A percentile compares a stretch with the other conserved stretches of the same genome.
Evolutionary conservation across 2,113 vertebrate genomes (phyloP).

Genomic region (Etia nguti): DNA sequence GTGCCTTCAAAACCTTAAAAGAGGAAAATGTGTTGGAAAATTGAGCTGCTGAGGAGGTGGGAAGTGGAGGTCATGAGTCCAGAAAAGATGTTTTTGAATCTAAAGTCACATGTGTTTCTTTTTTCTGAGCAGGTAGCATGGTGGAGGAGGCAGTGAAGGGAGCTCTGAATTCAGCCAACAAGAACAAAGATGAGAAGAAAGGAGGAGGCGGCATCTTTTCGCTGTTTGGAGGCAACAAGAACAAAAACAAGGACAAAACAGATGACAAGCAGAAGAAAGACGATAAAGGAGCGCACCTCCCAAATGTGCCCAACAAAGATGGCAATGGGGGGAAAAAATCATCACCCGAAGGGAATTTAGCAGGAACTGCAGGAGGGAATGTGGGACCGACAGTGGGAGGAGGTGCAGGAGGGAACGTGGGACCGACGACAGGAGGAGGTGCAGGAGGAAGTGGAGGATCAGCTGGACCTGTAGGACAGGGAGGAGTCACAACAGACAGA

Average conservation of each 20-base stretch:
- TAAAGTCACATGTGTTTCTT: neutral
- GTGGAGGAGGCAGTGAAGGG: conserved; percentile 44
- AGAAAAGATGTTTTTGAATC: neutral
- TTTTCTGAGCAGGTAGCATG: conserved; percentile 16
- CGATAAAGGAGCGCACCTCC: conserved; percentile 10
- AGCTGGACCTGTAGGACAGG: neutral
- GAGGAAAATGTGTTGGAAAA: neutral
- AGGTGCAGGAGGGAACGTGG: neutral
- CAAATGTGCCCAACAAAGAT: conserved; percentile 16
- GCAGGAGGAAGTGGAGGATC: neutral
- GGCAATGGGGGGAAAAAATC: conserved; percentile 15
- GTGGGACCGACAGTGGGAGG: neutral
- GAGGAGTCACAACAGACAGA: neutral
- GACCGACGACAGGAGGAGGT: neutral
- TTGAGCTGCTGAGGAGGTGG: neutral
- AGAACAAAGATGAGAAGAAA: neutral
- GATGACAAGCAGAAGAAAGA: neutral
- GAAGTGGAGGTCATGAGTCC: neutral
- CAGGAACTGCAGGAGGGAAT: rapidly evolving
- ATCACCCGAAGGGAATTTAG: conserved; percentile 9
- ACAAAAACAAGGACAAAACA: neutral
- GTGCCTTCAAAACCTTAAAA: neutral
- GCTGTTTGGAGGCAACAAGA: neutral
- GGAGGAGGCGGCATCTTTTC: neutral
- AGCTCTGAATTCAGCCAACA: neutral